Evolutionary conservation across 2,797 vertebrate species (phyloP), one percentile per base, ranked within the genome.

Genomic region (Cottoperca gobio): DNA sequence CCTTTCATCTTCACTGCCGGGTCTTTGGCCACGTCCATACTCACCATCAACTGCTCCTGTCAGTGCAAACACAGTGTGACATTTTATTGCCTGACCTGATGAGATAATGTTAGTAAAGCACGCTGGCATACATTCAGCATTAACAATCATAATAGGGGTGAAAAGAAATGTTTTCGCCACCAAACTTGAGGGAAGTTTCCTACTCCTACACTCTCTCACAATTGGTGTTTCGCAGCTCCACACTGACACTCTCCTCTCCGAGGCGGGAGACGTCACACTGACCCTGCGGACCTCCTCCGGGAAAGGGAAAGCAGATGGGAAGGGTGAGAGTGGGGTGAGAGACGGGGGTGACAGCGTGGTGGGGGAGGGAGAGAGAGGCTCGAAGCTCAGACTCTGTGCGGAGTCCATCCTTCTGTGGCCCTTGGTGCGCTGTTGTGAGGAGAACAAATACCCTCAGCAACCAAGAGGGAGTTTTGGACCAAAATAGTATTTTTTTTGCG

Each of bases 1-100:
- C 69, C 93, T 11, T 19, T 91, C 93, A 82, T 88, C 79, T 91
- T 91, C 76, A 88, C 91, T 0, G 86, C 87, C 0, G 83, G 84
- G 40, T 93, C 94, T 90, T 92, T 95, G 66, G 88, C 76, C 75
- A 95, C 80, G 0, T 93, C 93, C 91, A 95, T 82, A 62, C 77
- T 88, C 86, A 94, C 94, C 55, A 94, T 93, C 49, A 92, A 40
- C 14, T 88, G 79, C 28, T 94, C 92, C 91, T 93, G 68, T 45
- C 53, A 24, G 37, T 33, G 9, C 23, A 86, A 70, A 48, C n/a
- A 43, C 43, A 53, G 11, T 35, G 21, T 43, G 24, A 21, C 12
- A 39, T 42, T 43, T n/a, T 21, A 24, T n/a, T 23, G 2, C 9
- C 53, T 37, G 12, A 17, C 8, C 5, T 2, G 7, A 46, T 28